Base-by-base conservation (phyloP, 2,113 vertebrate genomes). In the Chunga burmeisteri region DNA sequence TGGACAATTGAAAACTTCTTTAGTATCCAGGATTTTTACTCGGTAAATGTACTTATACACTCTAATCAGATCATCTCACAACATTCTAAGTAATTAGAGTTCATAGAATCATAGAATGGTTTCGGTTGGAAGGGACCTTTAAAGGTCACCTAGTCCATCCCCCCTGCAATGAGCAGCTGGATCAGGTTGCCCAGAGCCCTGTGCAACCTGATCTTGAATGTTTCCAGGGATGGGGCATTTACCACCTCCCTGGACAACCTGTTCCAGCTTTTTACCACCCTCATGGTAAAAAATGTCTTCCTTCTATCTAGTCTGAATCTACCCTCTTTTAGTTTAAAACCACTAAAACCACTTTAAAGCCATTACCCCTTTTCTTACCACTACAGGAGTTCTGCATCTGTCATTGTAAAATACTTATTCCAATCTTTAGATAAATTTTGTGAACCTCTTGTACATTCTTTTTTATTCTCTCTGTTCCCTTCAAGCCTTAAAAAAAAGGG, bases 121-220 rank as follows among this genome's bases (percentile, higher is more conserved):
- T 87, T 80, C 29, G 42, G 34, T 11, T 25, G 30, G 40, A 56
- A 83, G 42, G n/a, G 26, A 53, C 42, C 53, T 79, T 32, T 8
- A 18, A 73, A 73, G n/a, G 12, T 6, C 27, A 18, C 32, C 49
- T 5, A 32, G 40, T 34, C 29, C 42, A 20, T 13, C 29, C 27
- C 40, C 10, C 23, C 32, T 0, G 2, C 38, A 9, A 13, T 4
- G 6, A 4, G 53, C 22, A 62, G 44, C 36, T 13, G 15, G 49
- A 22, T 30, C 50, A 67, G 21, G 58, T 11, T 27, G 63, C 36
- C 56, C 21, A 16, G 38, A 73, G 53, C 34, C 53, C 42, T 0
- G 0, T 23, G 42, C 53, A 82, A 3, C 42, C 30, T 34, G 16
- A 6, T 22, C 53, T 47, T 4, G 2, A 20, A 26, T 15, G 30